Evolutionary conservation across 2,888 invertebrate genomes (phyloP), one percentile per base, ranked within the genome.

Genomic region (Epistrophe grossulariae): DNA sequence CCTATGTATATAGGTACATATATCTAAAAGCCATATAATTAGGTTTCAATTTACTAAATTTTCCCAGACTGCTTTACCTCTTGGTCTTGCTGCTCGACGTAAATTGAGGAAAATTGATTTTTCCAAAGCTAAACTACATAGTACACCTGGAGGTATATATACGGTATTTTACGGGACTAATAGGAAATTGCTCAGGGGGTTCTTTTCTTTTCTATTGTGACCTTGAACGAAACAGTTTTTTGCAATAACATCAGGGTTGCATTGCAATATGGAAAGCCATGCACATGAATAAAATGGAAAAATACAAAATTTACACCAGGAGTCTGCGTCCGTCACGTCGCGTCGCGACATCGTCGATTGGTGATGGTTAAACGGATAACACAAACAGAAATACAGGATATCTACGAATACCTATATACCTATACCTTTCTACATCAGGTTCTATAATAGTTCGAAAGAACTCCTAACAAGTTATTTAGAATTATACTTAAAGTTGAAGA

Each of bases 31-130:
- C 40, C 71, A 38, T 71, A 17, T 68, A 84, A 84, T 76, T 84
- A 66, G 59, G 76, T 84, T 84, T 84, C 76, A 76, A 74, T 76
- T 79, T 57, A 84, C 70, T 79, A 71, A 84, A 79, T 84, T 79
- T 76, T 40, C 70, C 55, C 79, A 68, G 68, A 48, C 50, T 60
- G 28, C 59, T 74, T 13, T 24, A 24, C 28, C 62, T 68, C 38
- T 60, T 13, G 17, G 1, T 60, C 13, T 38, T 24, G 52, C 52
- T 28, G 40, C 52, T 71, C 64, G 66, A 70, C 70, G 64, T 76
- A 64, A 74, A 84, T 79, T 84, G 74, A 71, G 71, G 79, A 66
- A 82, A 84, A 84, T 84, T 84, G 79, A 79, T 84, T 84, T 84
- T 79, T 64, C 79, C 19, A 72, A 62, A 79, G 76, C 71, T 59